These are phyloP conservation scores for Psittacula cyanocephala DNA, from an alignment of 2,113 vertebrate genomes.

Conservation along the genomic window DNA sequence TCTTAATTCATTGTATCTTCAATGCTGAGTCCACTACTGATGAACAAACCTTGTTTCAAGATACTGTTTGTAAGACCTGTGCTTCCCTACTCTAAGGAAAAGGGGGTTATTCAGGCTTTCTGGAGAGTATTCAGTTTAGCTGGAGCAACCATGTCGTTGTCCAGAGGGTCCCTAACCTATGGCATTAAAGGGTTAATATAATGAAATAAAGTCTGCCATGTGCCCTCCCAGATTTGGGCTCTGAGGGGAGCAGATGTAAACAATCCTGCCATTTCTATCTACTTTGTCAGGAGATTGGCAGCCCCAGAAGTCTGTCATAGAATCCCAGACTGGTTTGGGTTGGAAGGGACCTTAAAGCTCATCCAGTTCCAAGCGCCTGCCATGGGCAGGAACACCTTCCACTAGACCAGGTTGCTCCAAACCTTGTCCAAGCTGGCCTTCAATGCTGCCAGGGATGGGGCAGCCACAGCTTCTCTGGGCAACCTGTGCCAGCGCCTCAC, in stretches of 20 bases:
- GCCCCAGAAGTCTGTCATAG: background rate
- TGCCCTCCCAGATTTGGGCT: background rate
- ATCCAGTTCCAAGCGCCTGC: background rate
- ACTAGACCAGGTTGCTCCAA: background rate
- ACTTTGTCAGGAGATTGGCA: background rate
- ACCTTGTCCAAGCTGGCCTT: background rate
- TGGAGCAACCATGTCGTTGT: background rate
- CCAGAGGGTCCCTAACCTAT: background rate
- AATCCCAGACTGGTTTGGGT: background rate
- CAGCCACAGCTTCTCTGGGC: background rate
- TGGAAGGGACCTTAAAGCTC: background rate
- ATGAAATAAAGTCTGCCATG: background rate
- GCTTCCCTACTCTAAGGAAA: background rate
- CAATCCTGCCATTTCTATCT: background rate
- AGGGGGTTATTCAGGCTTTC: background rate
- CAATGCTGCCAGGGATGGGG: background rate
- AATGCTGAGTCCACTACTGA: background rate
- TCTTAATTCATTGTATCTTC: background rate
- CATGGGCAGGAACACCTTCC: background rate
- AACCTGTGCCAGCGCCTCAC: background rate
- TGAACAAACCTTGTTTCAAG: background rate
- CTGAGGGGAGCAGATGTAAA: background rate
- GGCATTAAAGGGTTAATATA: background rate
- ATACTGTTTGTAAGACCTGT: background rate
- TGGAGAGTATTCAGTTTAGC: background rate